phyloP scores from a whole-genome alignment of 2,888 invertebrate species.

The Drosophila borealis region DNA sequence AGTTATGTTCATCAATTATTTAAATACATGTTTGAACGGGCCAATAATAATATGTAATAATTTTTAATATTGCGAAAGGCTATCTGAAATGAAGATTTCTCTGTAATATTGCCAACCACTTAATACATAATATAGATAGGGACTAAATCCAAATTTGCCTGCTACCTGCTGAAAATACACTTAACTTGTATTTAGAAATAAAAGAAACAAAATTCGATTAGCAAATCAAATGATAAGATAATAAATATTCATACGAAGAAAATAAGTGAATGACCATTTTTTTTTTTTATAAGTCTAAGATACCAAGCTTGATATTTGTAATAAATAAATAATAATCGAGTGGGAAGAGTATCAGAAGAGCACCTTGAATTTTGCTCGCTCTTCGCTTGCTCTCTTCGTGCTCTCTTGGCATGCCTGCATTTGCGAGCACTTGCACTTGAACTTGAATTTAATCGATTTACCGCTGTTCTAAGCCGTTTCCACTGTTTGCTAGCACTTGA shows the following conservation, averaged over 20 bases:
- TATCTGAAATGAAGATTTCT: no score
- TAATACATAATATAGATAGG: no score
- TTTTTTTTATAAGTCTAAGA: neutral
- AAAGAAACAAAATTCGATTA: neutral
- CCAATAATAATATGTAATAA: no score
- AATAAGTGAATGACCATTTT: neutral
- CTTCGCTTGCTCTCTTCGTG: no score
- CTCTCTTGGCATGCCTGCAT: neutral
- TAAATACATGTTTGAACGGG: no score
- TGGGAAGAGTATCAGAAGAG: neutral
- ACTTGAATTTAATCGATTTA: constrained; percentile 35
- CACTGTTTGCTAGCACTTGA: constrained; percentile 6
- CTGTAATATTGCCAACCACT: no score
- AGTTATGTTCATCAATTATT: no score
- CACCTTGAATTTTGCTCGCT: constrained; percentile 1
- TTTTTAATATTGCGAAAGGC: no score
- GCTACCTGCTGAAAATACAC: neutral
- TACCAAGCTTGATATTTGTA: neutral
- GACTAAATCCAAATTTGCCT: no score
- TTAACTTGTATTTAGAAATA: neutral
- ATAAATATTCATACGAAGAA: neutral
- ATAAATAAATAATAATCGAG: neutral
- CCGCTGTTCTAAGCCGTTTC: constrained; percentile 16
- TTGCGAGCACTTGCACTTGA: constrained; percentile 11
- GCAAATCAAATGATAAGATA: constrained; percentile 5